These are phyloP conservation scores for Varecia variegata DNA, from an alignment of 2,797 vertebrate species.

Conservation along the genomic window DNA sequence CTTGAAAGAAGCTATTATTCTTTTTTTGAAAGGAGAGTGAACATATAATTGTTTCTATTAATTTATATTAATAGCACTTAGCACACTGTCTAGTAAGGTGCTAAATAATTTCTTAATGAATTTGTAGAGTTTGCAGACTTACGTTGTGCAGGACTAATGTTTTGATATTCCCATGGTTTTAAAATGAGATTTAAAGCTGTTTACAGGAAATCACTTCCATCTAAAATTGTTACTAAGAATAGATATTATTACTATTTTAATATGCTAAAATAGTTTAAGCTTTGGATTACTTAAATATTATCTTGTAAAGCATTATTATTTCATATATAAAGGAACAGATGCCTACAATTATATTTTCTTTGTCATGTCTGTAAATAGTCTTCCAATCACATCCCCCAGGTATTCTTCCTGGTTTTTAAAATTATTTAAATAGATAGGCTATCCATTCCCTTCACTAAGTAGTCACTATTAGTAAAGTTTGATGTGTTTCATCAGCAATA, in stretches of 20 bases:
- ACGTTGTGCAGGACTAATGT: not conserved
- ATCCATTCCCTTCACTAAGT: slow-evolving; percentile 4
- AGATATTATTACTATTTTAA: not conserved
- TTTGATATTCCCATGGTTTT: not conserved
- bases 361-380: not conserved
- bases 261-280: not conserved
- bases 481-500: slow-evolving; percentile 54
- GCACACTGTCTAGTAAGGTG: not conserved
- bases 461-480: slow-evolving; percentile 51
- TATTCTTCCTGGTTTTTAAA: slow-evolving; percentile 30
- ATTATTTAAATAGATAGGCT: slow-evolving; percentile 13
- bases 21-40: not conserved
- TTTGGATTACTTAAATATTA: slow-evolving; percentile 9
- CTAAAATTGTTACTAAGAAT: slow-evolving; percentile 10
- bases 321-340: not conserved
- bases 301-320: not conserved
- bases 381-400: slow-evolving; percentile 22
- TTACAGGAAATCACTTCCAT: not conserved
- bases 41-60: slow-evolving; percentile 31
- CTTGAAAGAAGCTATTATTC: not conserved
- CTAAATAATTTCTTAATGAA: slow-evolving; percentile 40
- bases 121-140: not conserved
- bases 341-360: not conserved
- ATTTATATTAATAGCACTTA: slow-evolving; percentile 26
- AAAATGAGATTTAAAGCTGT: slow-evolving; percentile 40